Conservation (phyloP, 2,888 invertebrate species). For the Zhengitettix transpicula region DNA sequence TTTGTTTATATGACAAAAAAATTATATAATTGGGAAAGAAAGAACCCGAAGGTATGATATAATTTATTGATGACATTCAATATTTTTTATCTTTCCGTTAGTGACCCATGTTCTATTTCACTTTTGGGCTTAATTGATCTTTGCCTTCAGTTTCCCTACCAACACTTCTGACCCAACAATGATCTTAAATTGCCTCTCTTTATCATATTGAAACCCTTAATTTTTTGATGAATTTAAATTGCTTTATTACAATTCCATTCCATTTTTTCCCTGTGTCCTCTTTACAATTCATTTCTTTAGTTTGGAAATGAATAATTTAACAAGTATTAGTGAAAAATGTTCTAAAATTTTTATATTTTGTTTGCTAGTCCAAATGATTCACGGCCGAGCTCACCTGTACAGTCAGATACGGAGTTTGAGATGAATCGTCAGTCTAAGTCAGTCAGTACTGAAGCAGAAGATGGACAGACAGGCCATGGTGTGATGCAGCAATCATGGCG, state of each 20-base stretch:
- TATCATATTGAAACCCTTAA: too few relatives aligned
- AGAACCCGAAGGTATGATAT: too few relatives aligned
- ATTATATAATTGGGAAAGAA: too few relatives aligned
- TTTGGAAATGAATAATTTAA: not conserved
- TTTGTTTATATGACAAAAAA: too few relatives aligned
- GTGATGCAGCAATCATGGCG: constrained; percentile 57
- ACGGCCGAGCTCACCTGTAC: constrained; percentile 67
- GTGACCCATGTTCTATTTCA: too few relatives aligned
- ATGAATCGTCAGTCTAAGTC: constrained; percentile 21
- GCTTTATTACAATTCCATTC: not conserved
- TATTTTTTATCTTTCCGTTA: too few relatives aligned
- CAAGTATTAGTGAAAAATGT: not conserved
- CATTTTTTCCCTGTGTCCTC: not conserved
- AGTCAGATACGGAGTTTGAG: constrained; percentile 91
- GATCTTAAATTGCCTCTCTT: too few relatives aligned
- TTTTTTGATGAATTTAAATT: too few relatives aligned
- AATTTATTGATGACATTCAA: too few relatives aligned
- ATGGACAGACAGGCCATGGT: constrained; percentile 19
- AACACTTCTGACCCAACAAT: too few relatives aligned
- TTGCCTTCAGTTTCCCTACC: too few relatives aligned
- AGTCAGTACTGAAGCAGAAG: constrained; percentile 26
- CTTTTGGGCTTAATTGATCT: too few relatives aligned
- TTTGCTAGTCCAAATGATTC: constrained; percentile 29
- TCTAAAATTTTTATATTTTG: constrained; percentile 6
- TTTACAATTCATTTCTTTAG: not conserved